phyloP scores from a whole-genome alignment of 2,888 invertebrate species.

The Belgica antarctica region DNA sequence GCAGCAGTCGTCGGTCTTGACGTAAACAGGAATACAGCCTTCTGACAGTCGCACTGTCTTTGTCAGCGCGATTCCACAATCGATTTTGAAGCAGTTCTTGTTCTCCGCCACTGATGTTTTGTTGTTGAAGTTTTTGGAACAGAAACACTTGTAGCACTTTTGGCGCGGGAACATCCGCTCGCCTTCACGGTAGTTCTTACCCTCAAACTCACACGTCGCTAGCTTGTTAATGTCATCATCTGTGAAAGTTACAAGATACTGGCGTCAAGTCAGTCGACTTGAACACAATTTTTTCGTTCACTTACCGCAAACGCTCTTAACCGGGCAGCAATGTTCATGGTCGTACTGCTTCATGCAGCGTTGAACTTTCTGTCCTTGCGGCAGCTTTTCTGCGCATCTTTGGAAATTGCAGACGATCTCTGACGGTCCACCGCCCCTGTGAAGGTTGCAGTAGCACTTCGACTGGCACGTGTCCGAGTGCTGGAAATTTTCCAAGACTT shows the following conservation, averaged over 20 bases:
- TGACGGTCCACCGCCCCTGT: neutral
- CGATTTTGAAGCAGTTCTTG: slow-evolving; percentile 46
- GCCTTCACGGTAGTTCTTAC: slow-evolving; percentile 45
- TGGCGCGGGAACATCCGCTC: slow-evolving; percentile 45
- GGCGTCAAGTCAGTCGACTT: neutral
- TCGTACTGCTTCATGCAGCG: slow-evolving; percentile 24
- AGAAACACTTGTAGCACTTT: slow-evolving; percentile 44
- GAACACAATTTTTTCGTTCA: neutral
- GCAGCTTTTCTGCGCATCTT: slow-evolving; percentile 6
- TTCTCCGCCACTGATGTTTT: slow-evolving; percentile 44
- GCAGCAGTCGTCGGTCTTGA: slow-evolving; percentile 46
- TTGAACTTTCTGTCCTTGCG: neutral
- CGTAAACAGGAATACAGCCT: slow-evolving; percentile 47
- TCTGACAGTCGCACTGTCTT: slow-evolving; percentile 45
- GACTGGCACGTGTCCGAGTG: neutral
- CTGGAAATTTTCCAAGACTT: neutral
- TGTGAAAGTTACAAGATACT: slow-evolving; percentile 7
- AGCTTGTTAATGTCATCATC: slow-evolving; percentile 28
- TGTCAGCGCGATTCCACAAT: slow-evolving; percentile 47
- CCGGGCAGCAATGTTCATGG: slow-evolving; percentile 22
- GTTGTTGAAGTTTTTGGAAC: slow-evolving; percentile 44
- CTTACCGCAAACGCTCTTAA: slow-evolving; percentile 34
- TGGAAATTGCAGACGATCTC: neutral
- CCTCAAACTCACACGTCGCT: slow-evolving; percentile 45
- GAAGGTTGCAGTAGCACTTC: neutral